Evolutionary conservation across 2,888 invertebrate species (phyloP), one percentile per base, ranked within the genome.

Genomic region (Ptychoptera albimana): DNA sequence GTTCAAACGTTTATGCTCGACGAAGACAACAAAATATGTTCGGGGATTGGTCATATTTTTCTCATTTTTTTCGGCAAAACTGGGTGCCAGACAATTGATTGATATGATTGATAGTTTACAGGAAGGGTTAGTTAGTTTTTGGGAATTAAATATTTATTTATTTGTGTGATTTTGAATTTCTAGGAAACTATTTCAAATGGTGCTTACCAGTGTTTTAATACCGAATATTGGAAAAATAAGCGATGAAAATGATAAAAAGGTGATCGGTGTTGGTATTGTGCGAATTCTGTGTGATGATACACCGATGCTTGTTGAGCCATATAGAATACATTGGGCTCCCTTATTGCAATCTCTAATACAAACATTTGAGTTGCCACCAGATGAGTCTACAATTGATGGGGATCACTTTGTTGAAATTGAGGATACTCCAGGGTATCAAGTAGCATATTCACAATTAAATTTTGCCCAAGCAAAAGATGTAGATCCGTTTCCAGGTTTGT

Each of bases 21-120:
- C 88, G 0, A 97, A 94, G 68, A 98, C 98, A 0, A 84, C 89
- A 0, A 97, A 97, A 69, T 97, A 83, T 65, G 79, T 94, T 36
- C 85, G 86, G 58, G 80, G 85, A 14, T 70, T 97, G 7, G 80
- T 96, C 48, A 86, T 91, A 0, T 97, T 94, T 69, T 82, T 96
- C 59, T 83, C 80, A 42, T 77, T 88, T 56, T 96, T 83, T 67
- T 75, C 82, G 2, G 77, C 87, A 39, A 83, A 85, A 61, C 79
- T 82, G 58, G 85, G 89, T 1, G 76, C 88, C 0, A 70, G 73
- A 44, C 67, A 72, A 43, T 70, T 97, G 12, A 73, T 93, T 1
- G 73, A 80, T 36, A 73, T 85, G 14, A 70, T 94, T 42, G 91
- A 94, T 60, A 77, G 78, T 12, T 86, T 94, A 52, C 94, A 96